phyloP scores from a whole-genome alignment of 1,140 invertebrate species.

The Drosophila bifasciata region DNA sequence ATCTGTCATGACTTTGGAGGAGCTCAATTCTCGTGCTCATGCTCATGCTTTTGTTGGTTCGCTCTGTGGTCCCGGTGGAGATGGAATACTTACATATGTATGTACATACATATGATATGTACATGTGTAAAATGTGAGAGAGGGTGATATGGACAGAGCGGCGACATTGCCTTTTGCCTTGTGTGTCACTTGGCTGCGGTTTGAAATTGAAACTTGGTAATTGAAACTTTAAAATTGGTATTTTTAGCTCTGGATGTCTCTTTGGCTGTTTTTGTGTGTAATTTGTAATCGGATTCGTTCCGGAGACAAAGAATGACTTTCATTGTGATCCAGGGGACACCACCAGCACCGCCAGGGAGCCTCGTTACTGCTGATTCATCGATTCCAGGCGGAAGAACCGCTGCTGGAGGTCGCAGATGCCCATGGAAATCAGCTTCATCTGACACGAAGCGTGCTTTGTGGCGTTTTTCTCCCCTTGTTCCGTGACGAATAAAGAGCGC shows the following conservation, averaged over 20 bases:
- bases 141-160: slow-evolving; percentile 45
- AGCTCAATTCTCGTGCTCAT: no score
- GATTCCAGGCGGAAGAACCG: slow-evolving; percentile 10
- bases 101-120: no score
- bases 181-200: slow-evolving; percentile 71
- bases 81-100: no score
- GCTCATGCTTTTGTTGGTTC: no score
- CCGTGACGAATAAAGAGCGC: background rate
- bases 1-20: background rate
- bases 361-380: slow-evolving; percentile 33
- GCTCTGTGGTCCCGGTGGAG: no score
- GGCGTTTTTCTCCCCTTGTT: background rate
- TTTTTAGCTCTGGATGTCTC: slow-evolving; percentile 57
- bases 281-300: background rate
- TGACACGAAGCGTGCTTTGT: slow-evolving; percentile 25
- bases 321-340: slow-evolving; percentile 28
- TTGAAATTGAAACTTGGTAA: slow-evolving; percentile 69
- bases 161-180: slow-evolving; percentile 65
- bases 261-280: background rate
- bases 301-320: slow-evolving; percentile 33
- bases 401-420: slow-evolving; percentile 30
- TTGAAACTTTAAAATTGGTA: no score
- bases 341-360: slow-evolving; percentile 3
- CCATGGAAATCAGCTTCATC: slow-evolving; percentile 25
- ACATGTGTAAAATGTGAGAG: slow-evolving; percentile 12